phyloP scores from a whole-genome alignment of 2,113 vertebrate genomes.

The Gobiocypris rarus region DNA sequence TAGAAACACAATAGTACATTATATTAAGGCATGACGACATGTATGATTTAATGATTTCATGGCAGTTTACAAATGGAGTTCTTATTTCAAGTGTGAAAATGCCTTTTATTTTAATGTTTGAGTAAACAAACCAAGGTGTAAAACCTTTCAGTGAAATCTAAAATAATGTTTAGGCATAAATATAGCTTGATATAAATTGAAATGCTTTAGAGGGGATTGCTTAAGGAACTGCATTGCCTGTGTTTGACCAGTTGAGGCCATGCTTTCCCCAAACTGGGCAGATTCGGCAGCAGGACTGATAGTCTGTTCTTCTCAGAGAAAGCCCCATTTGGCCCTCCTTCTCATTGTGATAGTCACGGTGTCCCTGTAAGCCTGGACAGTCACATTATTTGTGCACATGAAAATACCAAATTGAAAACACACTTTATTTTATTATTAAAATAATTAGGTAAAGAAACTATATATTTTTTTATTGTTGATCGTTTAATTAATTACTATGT shows the following conservation, averaged over 20 bases:
- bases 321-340: neutral
- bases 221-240: constrained; percentile 72
- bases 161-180: neutral
- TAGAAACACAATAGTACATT: neutral
- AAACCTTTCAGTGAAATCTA: neutral
- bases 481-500: neutral
- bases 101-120: neutral
- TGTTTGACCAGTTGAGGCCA: constrained; percentile 81
- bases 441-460: no score
- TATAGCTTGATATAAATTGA: neutral
- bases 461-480: neutral
- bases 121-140: neutral
- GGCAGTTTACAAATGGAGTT: neutral
- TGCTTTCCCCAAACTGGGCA: constrained; percentile 78
- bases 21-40: neutral
- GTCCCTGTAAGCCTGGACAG: neutral
- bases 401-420: neutral
- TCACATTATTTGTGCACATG: constrained; percentile 9
- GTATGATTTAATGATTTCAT: neutral
- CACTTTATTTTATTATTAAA: neutral
- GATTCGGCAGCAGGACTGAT: neutral
- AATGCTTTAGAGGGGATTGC: constrained; percentile 7
- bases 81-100: neutral
- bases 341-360: neutral
- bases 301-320: neutral